These are phyloP conservation scores for Drosophila tripunctata DNA, from an alignment of 2,888 invertebrate genomes.

Conservation along the genomic window DNA sequence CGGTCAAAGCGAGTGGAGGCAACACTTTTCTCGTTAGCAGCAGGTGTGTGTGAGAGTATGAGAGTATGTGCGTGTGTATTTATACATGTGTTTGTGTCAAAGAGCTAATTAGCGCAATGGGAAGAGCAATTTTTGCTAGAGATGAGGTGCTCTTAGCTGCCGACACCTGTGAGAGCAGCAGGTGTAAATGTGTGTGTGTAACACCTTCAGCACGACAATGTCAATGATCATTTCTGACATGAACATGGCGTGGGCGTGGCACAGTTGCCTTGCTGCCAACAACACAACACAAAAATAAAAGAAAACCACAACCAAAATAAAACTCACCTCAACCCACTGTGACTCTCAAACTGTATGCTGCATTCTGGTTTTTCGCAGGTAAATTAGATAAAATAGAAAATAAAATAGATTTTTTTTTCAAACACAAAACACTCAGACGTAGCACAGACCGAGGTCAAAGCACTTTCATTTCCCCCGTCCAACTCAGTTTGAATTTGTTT, in stretches of 20 bases:
- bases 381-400: conserved; percentile 28
- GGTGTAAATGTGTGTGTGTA: conserved; percentile 34
- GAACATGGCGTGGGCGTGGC: conserved; percentile 56
- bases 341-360: conserved; percentile 53
- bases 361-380: conserved; percentile 31
- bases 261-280: conserved; percentile 48
- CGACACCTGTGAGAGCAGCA: conserved; percentile 61
- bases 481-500: conserved; percentile 41
- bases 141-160: conserved; percentile 45
- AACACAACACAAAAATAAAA: too few relatives aligned
- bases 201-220: conserved; percentile 77
- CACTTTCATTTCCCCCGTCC: conserved; percentile 47
- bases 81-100: conserved; percentile 22
- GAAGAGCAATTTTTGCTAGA: conserved; percentile 48
- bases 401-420: conserved; percentile 8
- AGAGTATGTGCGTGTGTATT: conserved; percentile 18
- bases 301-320: conserved; percentile 15
- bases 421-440: conserved; percentile 20
- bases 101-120: conserved; percentile 64
- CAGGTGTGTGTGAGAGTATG: conserved; percentile 58
- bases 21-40: conserved; percentile 44
- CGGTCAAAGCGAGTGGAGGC: conserved; percentile 42
- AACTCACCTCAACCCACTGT: conserved; percentile 53
- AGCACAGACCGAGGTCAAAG: conserved; percentile 56
- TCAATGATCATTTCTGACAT: conserved; percentile 77